Base-by-base conservation (phyloP, 2,797 vertebrate genomes). In the Cossypha heuglini region DNA sequence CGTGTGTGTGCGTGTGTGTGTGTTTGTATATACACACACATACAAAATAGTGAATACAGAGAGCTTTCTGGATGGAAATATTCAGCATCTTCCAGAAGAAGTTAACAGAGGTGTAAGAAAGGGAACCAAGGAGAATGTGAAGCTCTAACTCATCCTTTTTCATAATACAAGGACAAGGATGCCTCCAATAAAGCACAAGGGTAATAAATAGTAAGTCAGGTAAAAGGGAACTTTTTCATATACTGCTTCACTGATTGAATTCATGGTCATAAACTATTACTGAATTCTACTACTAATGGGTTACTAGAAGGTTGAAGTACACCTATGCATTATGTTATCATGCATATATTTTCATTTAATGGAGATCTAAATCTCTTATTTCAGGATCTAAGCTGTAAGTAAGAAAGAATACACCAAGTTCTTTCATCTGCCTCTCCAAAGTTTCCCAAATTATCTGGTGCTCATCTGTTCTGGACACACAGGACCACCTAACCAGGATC, bases 51-150 rank as follows among this genome's bases (percentile, higher is more conserved):
- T 31, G 25, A 80, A 40, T 51, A 35, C 6, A 85, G 58, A 72
- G 29, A 92, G 18, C 16, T 88, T 91, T 94, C 49, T 46, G 12
- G 35, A 52, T 29, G 49, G 57, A 93, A 95, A 84, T 78, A 88
- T 21, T 83, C 52, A n/a, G 46, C 35, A 69, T 40, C 25, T 57
- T 59, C 55, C 40, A 75, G 25, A 48, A 66, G 31, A 76, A 75
- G 31, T 72, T 69, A 82, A 77, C 16, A 51, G 49, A 79, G 17
- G 26, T 55, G 8, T 52, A 38, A 33, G 49, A 90, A 91, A 90
- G 33, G 26, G 33, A 95, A 46, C 2, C 18, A 64, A 19, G 25
- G 54, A 33, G 24, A 90, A 51, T 29, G 16, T 86, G 82, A 89
- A 69, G 40, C 25, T 90, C 46, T 48, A 64, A 64, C 75, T 90